Evolutionary conservation across 2,113 vertebrate genomes (phyloP).

Genomic region (Urocynchramus pylzowi): DNA sequence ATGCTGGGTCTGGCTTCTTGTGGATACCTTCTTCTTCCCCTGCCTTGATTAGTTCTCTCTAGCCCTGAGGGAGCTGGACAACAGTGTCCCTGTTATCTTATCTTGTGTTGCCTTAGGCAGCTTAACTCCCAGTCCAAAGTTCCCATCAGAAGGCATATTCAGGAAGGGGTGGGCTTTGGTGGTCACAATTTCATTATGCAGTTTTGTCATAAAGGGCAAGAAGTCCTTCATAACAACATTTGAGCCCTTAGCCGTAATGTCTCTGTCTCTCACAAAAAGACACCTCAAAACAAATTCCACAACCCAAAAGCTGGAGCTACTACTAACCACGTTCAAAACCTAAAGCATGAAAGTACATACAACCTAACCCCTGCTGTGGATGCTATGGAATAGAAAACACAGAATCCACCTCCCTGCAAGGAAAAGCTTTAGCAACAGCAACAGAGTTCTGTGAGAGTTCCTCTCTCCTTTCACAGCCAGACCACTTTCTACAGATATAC

Average conservation of each 20-base stretch:
- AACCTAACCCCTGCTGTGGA: background rate
- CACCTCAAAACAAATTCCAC: accelerated
- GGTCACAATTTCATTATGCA: background rate
- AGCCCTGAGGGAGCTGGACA: background rate
- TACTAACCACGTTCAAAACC: background rate
- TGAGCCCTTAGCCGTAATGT: background rate
- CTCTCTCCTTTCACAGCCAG: background rate
- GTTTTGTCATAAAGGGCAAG: background rate
- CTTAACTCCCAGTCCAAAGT: background rate
- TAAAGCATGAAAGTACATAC: background rate
- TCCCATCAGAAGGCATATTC: background rate
- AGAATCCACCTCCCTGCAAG: background rate
- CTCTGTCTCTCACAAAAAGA: background rate
- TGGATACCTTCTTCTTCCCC: background rate
- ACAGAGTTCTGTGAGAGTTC: background rate
- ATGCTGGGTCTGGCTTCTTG: background rate
- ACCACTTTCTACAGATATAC: background rate
- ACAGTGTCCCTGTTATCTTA: background rate
- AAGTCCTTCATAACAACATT: background rate
- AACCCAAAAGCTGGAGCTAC: background rate
- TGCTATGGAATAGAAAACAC: background rate
- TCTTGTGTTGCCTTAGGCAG: background rate
- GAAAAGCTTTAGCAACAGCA: background rate
- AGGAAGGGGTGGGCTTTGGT: background rate
- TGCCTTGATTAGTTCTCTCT: background rate